phyloP scores from a whole-genome alignment of 2,113 vertebrate genomes.

The Onychorhynchus coronatus region DNA sequence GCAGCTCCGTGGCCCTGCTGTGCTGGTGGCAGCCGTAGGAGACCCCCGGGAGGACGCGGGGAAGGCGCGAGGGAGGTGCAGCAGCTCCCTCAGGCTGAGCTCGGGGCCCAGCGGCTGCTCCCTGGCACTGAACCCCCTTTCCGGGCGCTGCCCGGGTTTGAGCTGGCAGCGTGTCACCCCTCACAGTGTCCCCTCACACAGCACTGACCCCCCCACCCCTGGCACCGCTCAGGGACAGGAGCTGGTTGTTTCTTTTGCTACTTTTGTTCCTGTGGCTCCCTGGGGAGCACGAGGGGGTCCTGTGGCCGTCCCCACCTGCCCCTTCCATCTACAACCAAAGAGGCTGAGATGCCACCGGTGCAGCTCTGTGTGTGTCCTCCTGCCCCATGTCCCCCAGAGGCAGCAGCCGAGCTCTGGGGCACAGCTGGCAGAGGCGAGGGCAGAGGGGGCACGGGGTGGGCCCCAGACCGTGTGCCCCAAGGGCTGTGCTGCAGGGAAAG shows the following conservation, averaged over 20 bases:
- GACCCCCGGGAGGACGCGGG: not conserved
- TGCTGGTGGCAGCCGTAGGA: constrained; percentile 11
- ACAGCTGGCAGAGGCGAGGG: not conserved
- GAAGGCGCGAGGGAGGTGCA: not conserved
- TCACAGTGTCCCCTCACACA: not conserved
- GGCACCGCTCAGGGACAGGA: not conserved
- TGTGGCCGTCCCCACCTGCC: rapidly evolving
- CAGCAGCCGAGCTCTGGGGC: not conserved
- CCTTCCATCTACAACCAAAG: constrained; percentile 8
- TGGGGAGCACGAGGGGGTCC: not conserved
- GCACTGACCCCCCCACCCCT: not conserved
- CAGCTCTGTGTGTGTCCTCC: not conserved
- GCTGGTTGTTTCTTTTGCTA: not conserved
- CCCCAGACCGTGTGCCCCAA: rapidly evolving
- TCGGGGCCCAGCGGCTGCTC: not conserved
- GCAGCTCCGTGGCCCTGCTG: constrained; percentile 32
- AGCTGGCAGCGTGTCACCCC: not conserved
- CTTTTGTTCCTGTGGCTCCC: not conserved
- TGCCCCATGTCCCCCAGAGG: not conserved
- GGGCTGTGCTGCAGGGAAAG: not conserved
- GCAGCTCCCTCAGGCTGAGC: not conserved
- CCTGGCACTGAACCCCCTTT: not conserved
- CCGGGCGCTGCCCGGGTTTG: not conserved
- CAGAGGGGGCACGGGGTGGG: not conserved
- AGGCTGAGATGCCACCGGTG: not conserved